Base-by-base conservation (phyloP, 1,140 invertebrate species). In the Drosophila ogumai region DNA sequence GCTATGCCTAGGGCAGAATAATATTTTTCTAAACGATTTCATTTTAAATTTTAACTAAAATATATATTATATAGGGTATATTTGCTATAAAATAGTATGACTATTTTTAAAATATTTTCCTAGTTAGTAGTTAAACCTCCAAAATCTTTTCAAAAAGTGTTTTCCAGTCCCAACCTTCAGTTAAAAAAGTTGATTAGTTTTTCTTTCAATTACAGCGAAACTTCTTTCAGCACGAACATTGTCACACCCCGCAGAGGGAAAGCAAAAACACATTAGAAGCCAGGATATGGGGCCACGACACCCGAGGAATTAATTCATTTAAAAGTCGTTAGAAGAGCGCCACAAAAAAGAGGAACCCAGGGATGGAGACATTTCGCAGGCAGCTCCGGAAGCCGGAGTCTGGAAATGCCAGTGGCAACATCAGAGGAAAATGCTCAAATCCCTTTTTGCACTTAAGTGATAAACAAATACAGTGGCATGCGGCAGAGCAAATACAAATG, bases 381-480 rank as follows among this genome's bases (percentile, higher is more conserved):
- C 65, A 80, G 64, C 46, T 54, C 58, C 56, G 65, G 64, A 80
- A 57, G 46, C 71, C 44, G 44, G 38, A 76, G 82, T 78, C 74
- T 43, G 68, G 17, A 72, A 71, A 58, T 41, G 68, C 66, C 68
- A 47, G 43, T 17, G 54, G 69, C 69, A 72, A 69, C 25, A 38
- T 47, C 72, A n/a, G 49, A 56, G 59, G 28, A 36, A 73, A 65
- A 55, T 78, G 49, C 84, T 78, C 79, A 74, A 88, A 87, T 90
- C 86, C 86, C 88, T 90, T 90, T 90, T 90, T 90, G 78, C 85
- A 81, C 85, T 90, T 90, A 90, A 90, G 88, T 91, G 81, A 88
- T 91, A 91, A 91, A 81, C 84, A 91, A 91, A 91, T 91, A 91
- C 78, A 91, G 76, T 76, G 71, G 65, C 66, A 91, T 81, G 71